Conservation (phyloP, 2,888 invertebrate genomes). For the Carpatolechia fugitivella region DNA sequence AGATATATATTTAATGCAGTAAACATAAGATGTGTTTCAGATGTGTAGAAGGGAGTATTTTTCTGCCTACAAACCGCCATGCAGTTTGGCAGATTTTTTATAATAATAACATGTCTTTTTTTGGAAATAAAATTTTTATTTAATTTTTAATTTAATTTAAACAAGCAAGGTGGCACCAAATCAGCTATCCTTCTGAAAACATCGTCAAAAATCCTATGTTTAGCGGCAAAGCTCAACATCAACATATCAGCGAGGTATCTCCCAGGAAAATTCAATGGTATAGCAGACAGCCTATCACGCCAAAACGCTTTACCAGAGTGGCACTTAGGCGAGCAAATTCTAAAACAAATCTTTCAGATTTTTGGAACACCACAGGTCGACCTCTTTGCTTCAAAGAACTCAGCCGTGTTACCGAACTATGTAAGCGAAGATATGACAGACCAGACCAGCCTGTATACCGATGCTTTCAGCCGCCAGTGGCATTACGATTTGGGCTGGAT, state of each 20-base stretch:
- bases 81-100: too few species aligned
- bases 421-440: constrained; percentile 18
- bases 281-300: constrained; percentile 17
- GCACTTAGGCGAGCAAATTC: neutral
- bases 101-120: too few species aligned
- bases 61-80: too few species aligned
- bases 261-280: constrained; percentile 14
- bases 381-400: constrained; percentile 17
- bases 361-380: constrained; percentile 20
- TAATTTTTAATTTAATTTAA: neutral
- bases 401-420: constrained; percentile 16
- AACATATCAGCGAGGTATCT: neutral
- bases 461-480: constrained; percentile 19
- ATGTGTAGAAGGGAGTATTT: too few species aligned
- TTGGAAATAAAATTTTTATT: too few species aligned
- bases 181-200: neutral
- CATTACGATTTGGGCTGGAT: constrained; percentile 17
- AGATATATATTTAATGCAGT: too few species aligned
- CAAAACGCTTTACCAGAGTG: constrained; percentile 7
- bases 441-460: constrained; percentile 3
- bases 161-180: neutral
- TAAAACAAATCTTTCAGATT: constrained; percentile 1
- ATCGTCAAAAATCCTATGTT: neutral
- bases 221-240: neutral
- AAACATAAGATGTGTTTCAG: too few species aligned